Evolutionary conservation across 2,113 vertebrate species (phyloP).

Genomic region (Corythaixoides concolor): DNA sequence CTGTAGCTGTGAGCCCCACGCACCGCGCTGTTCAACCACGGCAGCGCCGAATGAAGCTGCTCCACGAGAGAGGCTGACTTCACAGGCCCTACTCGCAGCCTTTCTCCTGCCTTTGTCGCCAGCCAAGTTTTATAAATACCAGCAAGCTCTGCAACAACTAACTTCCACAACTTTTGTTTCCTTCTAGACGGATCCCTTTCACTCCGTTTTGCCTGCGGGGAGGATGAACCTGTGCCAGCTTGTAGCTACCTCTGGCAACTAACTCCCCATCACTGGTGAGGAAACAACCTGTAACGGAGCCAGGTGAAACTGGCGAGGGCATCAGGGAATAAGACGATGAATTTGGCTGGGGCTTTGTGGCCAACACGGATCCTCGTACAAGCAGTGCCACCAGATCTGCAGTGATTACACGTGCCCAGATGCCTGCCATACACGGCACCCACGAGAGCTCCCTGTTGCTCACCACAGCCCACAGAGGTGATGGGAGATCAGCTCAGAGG

Average conservation of each 20-base stretch:
- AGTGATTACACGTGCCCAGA: not conserved
- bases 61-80: not conserved
- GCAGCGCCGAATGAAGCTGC: not conserved
- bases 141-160: not conserved
- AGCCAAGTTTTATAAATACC: not conserved
- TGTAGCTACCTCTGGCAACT: not conserved
- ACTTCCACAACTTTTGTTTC: not conserved
- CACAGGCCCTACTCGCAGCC: not conserved
- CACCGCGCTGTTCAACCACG: not conserved
- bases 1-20: not conserved
- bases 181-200: not conserved
- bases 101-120: not conserved
- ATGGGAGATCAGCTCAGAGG: not conserved
- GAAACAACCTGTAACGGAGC: not conserved
- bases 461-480: not conserved
- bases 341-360: not conserved
- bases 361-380: not conserved
- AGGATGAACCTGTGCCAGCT: not conserved
- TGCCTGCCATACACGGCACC: not conserved
- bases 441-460: not conserved
- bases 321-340: not conserved
- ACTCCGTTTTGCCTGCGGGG: not conserved
- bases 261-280: not conserved
- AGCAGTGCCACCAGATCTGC: not conserved
- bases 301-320: not conserved